Percentiles rank a stretch among this genome's conserved stretches.
Conservation (phyloP, 2,113 vertebrate species). For the Antidorcas marsupialis region DNA sequence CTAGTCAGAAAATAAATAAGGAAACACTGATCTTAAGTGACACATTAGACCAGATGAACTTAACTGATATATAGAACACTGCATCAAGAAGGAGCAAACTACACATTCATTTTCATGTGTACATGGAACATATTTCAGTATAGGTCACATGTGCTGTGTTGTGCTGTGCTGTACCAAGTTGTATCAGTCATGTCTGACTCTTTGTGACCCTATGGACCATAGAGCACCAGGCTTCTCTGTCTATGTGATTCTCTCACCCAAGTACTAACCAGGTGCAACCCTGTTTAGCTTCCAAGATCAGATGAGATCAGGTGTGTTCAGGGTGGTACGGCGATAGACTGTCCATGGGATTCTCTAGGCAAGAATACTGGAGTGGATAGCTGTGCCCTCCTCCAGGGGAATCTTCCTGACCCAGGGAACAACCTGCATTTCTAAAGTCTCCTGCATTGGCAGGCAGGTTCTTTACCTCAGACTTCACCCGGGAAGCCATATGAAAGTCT, state of each 20-base stretch:
- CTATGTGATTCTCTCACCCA: not conserved
- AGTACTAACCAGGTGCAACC: not conserved
- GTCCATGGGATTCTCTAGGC: not conserved
- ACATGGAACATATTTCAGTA: not conserved
- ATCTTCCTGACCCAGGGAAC: not conserved
- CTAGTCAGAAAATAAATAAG: not conserved
- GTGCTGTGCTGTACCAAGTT: not conserved
- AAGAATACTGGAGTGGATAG: not conserved
- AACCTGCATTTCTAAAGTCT: not conserved
- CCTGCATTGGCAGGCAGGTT: not conserved
- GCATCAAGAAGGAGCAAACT: not conserved
- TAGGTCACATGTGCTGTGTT: not conserved
- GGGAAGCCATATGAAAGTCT: not conserved
- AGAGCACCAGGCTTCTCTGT: not conserved
- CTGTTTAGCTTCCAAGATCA: not conserved
- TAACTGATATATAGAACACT: not conserved
- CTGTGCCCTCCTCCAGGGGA: not conserved
- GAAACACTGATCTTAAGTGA: not conserved
- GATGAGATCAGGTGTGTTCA: not conserved
- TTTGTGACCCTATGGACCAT: not conserved
- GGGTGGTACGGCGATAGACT: not conserved
- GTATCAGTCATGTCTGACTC: not conserved
- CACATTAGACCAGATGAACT: not conserved
- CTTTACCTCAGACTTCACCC: not conserved
- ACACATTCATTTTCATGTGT: not conserved